Percentiles rank a stretch among this genome's conserved stretches.
phyloP scores from a whole-genome alignment of 2,888 invertebrate genomes.

The Caenorhabditis imperialis region DNA sequence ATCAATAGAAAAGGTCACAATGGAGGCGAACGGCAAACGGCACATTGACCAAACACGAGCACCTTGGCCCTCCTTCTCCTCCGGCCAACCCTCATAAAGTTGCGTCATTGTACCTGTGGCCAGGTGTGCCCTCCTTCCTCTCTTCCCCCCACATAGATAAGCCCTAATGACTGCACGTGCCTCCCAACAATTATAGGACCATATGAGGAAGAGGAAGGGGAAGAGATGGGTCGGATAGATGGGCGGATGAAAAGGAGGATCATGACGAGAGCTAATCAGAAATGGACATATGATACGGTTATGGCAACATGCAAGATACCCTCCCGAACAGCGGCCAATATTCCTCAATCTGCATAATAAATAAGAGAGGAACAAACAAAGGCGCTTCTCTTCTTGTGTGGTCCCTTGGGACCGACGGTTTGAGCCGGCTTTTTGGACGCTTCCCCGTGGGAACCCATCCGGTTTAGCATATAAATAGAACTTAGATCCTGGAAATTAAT shows the following conservation, averaged over 20 bases:
- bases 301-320: slow-evolving; percentile 35
- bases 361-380: slow-evolving; percentile 53
- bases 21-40: slow-evolving; percentile 30
- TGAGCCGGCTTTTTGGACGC: slow-evolving; percentile 30
- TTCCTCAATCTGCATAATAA: slow-evolving; percentile 56
- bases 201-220: slow-evolving; percentile 15
- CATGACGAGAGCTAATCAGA: slow-evolving; percentile 50
- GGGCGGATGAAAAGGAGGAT: slow-evolving; percentile 20
- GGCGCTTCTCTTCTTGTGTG: slow-evolving; percentile 34
- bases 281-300: slow-evolving; percentile 50
- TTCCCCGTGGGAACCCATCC: slow-evolving; percentile 43
- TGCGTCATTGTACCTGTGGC: slow-evolving; percentile 44
- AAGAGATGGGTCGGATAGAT: too few species aligned
- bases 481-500: neutral
- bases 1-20: too few species aligned
- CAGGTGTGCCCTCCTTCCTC: slow-evolving; percentile 34
- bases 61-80: too few species aligned
- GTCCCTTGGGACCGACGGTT: slow-evolving; percentile 40
- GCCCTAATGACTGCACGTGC: slow-evolving; percentile 37
- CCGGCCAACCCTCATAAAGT: slow-evolving; percentile 48
- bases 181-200: neutral
- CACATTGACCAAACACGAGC: slow-evolving; percentile 38
- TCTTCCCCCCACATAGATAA: too few species aligned
- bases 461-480: slow-evolving; percentile 48
- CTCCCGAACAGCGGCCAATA: slow-evolving; percentile 36